phyloP scores from a whole-genome alignment of 2,113 vertebrate genomes.

The Rhea pennata region DNA sequence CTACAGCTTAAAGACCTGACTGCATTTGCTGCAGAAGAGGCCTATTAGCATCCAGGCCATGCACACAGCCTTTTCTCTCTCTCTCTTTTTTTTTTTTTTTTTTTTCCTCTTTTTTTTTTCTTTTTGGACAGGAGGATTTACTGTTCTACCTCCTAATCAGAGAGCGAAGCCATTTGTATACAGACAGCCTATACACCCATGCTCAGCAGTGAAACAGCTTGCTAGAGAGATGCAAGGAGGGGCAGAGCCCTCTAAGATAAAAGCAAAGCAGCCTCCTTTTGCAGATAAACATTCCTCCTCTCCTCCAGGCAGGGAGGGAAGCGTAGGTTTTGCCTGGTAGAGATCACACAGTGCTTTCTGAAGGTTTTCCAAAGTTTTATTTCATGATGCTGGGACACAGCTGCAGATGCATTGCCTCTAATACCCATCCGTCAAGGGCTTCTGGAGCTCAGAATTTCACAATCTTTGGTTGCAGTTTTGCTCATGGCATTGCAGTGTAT shows the following conservation, averaged over 20 bases:
- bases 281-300: not conserved
- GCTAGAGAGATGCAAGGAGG: not conserved
- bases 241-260: not conserved
- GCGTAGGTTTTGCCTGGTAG: not conserved
- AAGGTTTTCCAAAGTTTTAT: not conserved
- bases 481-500: not conserved
- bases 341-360: not conserved
- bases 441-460: slow-evolving; percentile 4
- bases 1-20: not conserved
- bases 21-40: not conserved
- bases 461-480: not conserved
- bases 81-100: not conserved
- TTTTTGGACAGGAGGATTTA: not conserved
- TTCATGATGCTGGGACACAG: not conserved
- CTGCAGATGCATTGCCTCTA: not conserved
- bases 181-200: not conserved
- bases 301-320: not conserved
- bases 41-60: slow-evolving; percentile 8
- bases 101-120: too few relatives aligned
- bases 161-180: not conserved
- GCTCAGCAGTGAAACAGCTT: not conserved
- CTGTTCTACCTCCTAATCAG: slow-evolving; percentile 4
- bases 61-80: not conserved
- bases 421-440: not conserved
- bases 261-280: not conserved